Evolutionary conservation across 2,888 invertebrate species (phyloP).

Genomic region (Hybos culiciformis): DNA sequence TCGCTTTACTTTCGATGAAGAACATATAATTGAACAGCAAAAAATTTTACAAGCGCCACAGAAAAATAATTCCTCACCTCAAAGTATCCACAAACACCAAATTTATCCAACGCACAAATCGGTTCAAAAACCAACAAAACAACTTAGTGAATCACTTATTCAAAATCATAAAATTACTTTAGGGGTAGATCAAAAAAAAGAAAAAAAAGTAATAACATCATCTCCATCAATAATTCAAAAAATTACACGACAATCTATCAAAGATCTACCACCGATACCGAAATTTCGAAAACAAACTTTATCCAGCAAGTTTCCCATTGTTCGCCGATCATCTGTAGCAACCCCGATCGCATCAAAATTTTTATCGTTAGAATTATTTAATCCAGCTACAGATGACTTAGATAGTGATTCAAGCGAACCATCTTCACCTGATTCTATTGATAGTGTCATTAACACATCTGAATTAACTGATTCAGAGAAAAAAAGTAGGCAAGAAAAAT

Average conservation of each 20-base stretch:
- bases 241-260: constrained; percentile 47
- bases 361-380: constrained; percentile 69
- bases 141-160: no score
- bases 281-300: constrained; percentile 37
- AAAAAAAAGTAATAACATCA: constrained; percentile 25
- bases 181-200: constrained; percentile 23
- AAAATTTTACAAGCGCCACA: constrained; percentile 1
- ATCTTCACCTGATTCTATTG: constrained; percentile 75
- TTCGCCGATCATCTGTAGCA: constrained; percentile 51
- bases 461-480: constrained; percentile 4
- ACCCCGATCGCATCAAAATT: constrained; percentile 56
- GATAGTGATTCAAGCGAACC: constrained; percentile 76
- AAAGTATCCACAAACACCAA: constrained; percentile 5
- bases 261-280: constrained; percentile 48
- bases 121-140: constrained; percentile 29
- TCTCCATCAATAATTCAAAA: constrained; percentile 30
- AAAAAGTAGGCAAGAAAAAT: not conserved
- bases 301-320: constrained; percentile 52
- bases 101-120: constrained; percentile 10
- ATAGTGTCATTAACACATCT: constrained; percentile 65
- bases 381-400: constrained; percentile 80
- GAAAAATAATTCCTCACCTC: no score
- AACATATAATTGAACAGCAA: constrained; percentile 21
- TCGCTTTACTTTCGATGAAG: constrained; percentile 26
- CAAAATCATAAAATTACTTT: constrained; percentile 26